Base-by-base conservation (phyloP, 2,113 vertebrate species). In the Proteles cristata region DNA sequence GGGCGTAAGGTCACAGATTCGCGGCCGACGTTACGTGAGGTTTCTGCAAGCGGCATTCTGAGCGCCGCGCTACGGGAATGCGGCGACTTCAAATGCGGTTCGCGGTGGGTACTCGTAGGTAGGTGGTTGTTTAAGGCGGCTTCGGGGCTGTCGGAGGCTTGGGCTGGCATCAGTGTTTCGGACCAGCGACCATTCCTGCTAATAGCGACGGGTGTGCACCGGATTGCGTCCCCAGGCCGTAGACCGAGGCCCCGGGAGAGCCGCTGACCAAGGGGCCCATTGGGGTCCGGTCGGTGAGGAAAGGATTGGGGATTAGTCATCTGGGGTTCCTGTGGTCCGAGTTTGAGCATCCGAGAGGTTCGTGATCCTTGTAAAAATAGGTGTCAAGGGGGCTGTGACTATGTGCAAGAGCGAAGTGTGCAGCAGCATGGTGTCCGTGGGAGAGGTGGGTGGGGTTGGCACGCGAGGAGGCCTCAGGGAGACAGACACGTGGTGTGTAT, bases 21-120 rank as follows among this genome's bases (percentile, higher is more conserved):
- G 23, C 19, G 0, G 31, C 33, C 1, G 21, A 28, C 17, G 2
- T 63, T 5, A 1, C 26, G 3, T 55, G 39, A 1, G 33, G 1
- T 79, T 43, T 43, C 26, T 11, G 21, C 15, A 0, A 7, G 43
- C 0, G 6, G 33, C 7, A 2, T 6, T 39, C 21, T 2, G 48
- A 19, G 11, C 5, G 17, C n/a, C 1, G 25, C 31, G 2, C 16
- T 8, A 35, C n/a, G 50, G 79, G 63, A 11, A 39, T n/a, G 43
- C 28, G 5, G 45, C 35, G 84, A 17, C 65, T 7, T 33, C 26
- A 50, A 28, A 2, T 19, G 43, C 28, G 26, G 71, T 35, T 45
- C 14, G 43, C 39, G 88, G 9, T 12, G 77, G 31, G 31, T 58
- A 1, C 14, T 58, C 5, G 17, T 39, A 2, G 45, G 31, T 2